phyloP scores from a whole-genome alignment of 1,140 invertebrate species.

The Pogonus chalceus region DNA sequence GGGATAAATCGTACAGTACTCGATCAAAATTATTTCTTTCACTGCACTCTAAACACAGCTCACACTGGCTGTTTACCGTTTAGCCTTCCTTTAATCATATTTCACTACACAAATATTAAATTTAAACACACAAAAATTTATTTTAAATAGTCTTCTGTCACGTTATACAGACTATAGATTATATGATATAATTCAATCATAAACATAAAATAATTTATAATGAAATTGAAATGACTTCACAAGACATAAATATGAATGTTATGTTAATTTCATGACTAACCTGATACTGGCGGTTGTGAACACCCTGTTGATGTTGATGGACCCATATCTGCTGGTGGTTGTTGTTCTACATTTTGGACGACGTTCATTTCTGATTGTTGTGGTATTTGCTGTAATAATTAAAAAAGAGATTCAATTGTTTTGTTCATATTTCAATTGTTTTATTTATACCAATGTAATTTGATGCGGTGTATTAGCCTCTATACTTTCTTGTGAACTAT shows the following conservation, averaged over 20 bases:
- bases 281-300: conserved; percentile 20
- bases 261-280: conserved; percentile 21
- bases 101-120: too few relatives aligned
- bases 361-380: conserved; percentile 24
- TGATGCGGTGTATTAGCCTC: conserved; percentile 26
- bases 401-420: not conserved
- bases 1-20: not conserved
- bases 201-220: too few relatives aligned
- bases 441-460: conserved; percentile 26
- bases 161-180: too few relatives aligned
- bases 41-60: not conserved
- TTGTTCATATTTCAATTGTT: not conserved
- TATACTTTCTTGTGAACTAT: conserved; percentile 29
- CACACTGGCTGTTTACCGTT: not conserved
- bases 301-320: conserved; percentile 16
- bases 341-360: conserved; percentile 22
- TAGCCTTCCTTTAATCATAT: not conserved
- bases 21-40: not conserved
- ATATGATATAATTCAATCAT: too few relatives aligned
- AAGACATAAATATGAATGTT: conserved; percentile 10
- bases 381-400: conserved; percentile 28
- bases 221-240: too few relatives aligned
- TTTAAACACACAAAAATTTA: too few relatives aligned
- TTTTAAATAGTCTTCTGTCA: too few relatives aligned
- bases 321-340: conserved; percentile 18